These are phyloP conservation scores for Erebia ligea DNA, from an alignment of 2,888 invertebrate genomes.

Conservation along the genomic window DNA sequence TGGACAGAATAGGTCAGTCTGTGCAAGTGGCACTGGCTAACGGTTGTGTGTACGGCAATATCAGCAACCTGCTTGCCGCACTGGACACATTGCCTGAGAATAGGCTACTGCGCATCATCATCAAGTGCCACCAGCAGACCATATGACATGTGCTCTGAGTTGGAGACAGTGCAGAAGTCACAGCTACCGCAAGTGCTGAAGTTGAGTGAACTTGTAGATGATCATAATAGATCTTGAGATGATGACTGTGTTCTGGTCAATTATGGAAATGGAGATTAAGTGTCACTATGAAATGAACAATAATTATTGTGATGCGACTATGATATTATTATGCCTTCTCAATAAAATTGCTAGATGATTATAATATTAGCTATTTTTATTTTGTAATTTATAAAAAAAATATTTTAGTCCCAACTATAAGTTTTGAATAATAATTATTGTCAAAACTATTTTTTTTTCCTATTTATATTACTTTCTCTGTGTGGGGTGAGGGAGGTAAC, in stretches of 20 bases:
- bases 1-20: conserved; percentile 92
- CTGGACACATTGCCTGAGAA: conserved; percentile 86
- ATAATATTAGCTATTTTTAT: too few relatives aligned
- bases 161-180: neutral
- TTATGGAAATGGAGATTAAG: neutral
- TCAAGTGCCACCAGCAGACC: conserved; percentile 82
- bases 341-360: too few relatives aligned
- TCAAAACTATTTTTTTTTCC: too few relatives aligned
- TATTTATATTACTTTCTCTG: too few relatives aligned
- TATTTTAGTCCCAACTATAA: too few relatives aligned
- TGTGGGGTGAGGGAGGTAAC: too few relatives aligned
- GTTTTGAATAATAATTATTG: too few relatives aligned
- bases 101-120: conserved; percentile 85
- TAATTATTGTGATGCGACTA: too few relatives aligned
- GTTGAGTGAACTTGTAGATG: neutral
- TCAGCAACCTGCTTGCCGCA: conserved; percentile 85
- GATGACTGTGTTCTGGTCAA: neutral
- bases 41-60: conserved; percentile 91
- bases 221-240: too few relatives aligned
- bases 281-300: too few relatives aligned
- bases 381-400: too few relatives aligned
- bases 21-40: conserved; percentile 91
- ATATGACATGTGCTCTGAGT: conserved; percentile 56
- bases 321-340: too few relatives aligned
- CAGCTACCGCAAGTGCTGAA: neutral